Conservation (phyloP, 2,113 vertebrate species). For the Conger conger region DNA sequence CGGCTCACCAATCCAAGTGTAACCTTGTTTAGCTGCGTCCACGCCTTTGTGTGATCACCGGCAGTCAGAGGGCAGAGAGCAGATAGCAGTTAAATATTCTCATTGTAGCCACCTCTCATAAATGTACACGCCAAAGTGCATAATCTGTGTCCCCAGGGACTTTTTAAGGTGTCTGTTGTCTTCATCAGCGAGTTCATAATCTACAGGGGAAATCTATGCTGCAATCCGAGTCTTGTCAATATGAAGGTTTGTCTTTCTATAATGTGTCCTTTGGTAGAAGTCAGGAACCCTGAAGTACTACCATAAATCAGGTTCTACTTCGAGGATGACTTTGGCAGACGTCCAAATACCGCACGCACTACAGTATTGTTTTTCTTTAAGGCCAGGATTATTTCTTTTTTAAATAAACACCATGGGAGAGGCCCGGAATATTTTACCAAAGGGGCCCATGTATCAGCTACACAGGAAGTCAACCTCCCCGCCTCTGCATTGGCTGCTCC, state of each 20-base stretch:
- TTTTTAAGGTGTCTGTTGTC: neutral
- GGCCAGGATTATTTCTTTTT: conserved; percentile 35
- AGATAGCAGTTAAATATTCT: neutral
- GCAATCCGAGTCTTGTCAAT: conserved; percentile 2
- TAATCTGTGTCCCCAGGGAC: neutral
- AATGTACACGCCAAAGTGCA: neutral
- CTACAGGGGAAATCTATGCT: neutral
- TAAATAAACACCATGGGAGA: conserved; percentile 48
- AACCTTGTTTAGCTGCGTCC: neutral
- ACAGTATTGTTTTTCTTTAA: conserved; percentile 34
- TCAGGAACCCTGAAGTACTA: conserved; percentile 16
- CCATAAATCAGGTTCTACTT: conserved; percentile 28
- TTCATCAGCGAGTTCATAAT: neutral
- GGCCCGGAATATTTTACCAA: conserved; percentile 43
- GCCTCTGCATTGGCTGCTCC: conserved; percentile 39
- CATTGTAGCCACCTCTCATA: neutral
- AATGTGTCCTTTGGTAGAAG: conserved; percentile 17
- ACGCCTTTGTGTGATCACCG: neutral
- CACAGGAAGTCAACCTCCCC: conserved; percentile 53
- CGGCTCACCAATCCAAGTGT: neutral
- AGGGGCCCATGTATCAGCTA: conserved; percentile 38
- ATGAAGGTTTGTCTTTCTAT: neutral
- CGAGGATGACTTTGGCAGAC: conserved; percentile 35
- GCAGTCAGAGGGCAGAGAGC: neutral
- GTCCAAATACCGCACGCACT: conserved; percentile 44